These are phyloP conservation scores for Astreopora myriophthalma DNA, from an alignment of 64 coral and sea anemone genomes.

Conservation along the genomic window DNA sequence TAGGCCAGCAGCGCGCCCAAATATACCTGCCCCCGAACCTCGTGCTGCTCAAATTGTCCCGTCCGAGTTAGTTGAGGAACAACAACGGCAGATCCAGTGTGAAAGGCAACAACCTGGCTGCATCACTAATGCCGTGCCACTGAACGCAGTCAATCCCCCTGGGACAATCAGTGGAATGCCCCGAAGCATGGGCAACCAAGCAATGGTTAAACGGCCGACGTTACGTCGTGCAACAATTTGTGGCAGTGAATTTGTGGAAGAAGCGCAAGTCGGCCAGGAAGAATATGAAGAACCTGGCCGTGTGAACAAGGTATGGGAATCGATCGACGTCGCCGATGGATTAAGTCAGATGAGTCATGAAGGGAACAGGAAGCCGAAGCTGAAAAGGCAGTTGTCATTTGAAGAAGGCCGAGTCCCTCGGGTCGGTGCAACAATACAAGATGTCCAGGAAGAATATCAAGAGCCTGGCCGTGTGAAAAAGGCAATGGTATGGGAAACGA, in stretches of 20 bases:
- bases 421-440: too few relatives aligned
- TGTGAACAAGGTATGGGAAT: neutral
- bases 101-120: neutral
- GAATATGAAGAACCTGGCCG: neutral
- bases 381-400: too few relatives aligned
- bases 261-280: neutral
- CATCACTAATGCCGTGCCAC: neutral
- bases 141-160: neutral
- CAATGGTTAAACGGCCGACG: neutral
- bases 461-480: neutral
- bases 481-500: neutral
- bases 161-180: neutral
- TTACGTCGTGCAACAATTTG: neutral
- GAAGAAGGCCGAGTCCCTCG: too few relatives aligned
- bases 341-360: too few relatives aligned
- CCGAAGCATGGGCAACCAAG: neutral
- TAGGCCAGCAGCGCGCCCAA: too few relatives aligned
- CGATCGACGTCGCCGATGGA: neutral
- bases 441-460: neutral
- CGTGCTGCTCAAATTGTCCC: neutral
- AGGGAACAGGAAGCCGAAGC: too few relatives aligned
- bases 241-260: neutral
- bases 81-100: neutral
- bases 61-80: neutral
- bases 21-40: neutral